Percentiles rank a stretch among this genome's conserved stretches.
These are phyloP conservation scores for Lasioglossum zephyrum DNA, from an alignment of 2,888 invertebrate species.

Conservation along the genomic window DNA sequence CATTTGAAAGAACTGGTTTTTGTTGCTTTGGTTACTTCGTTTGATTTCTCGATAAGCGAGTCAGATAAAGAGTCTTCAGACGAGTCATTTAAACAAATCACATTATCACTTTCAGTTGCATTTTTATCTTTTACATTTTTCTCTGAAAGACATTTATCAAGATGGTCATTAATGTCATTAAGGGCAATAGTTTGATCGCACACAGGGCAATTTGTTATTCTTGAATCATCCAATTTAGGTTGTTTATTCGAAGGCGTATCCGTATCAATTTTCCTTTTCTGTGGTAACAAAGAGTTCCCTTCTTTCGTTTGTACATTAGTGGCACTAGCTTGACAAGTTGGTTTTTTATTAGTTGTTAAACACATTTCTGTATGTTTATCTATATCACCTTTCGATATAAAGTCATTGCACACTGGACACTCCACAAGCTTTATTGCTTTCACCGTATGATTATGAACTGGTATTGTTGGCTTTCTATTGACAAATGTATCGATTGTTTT, in stretches of 20 bases:
- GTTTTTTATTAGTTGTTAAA: conserved; percentile 25
- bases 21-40: background rate
- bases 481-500: background rate
- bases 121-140: conserved; percentile 19
- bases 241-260: conserved; percentile 43
- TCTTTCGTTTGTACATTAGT: background rate
- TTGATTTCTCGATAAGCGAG: conserved; percentile 18
- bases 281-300: background rate
- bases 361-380: conserved; percentile 58
- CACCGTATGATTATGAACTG: background rate
- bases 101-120: conserved; percentile 21
- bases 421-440: conserved; percentile 36
- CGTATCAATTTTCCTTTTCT: conserved; percentile 39
- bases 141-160: conserved; percentile 12
- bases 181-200: conserved; percentile 81
- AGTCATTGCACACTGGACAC: conserved; percentile 56
- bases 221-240: conserved; percentile 42
- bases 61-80: conserved; percentile 32
- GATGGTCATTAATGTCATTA: conserved; percentile 76
- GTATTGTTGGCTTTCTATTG: background rate
- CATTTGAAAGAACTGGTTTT: conserved; percentile 65
- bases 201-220: conserved; percentile 81
- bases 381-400: conserved; percentile 43
- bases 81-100: conserved; percentile 48
- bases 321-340: background rate